phyloP scores from a whole-genome alignment of 2,888 invertebrate genomes.

The Villa cingulata region DNA sequence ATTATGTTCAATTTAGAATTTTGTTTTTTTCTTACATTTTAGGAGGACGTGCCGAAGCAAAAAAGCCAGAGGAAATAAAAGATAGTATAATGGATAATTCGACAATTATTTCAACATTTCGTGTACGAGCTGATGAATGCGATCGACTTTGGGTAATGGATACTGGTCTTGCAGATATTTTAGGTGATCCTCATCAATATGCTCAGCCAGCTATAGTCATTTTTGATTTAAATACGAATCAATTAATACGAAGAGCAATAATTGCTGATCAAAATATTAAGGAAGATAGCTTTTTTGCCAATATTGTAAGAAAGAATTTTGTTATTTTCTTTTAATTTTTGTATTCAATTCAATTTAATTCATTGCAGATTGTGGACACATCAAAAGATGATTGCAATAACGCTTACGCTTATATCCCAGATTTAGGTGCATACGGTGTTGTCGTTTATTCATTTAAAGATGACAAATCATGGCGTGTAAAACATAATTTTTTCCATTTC shows the following conservation, averaged over 20 bases:
- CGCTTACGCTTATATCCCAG: constrained; percentile 65
- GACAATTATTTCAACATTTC: constrained; percentile 57
- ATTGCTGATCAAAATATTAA: constrained; percentile 55
- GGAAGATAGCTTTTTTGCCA: constrained; percentile 66
- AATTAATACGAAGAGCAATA: constrained; percentile 51
- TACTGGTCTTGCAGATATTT: constrained; percentile 61
- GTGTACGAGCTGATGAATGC: constrained; percentile 58
- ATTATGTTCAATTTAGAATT: no score
- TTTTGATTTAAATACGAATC: constrained; percentile 62
- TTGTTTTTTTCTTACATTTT: no score
- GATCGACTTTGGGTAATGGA: constrained; percentile 75
- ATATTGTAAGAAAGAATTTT: constrained; percentile 42
- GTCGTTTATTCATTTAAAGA: constrained; percentile 63
- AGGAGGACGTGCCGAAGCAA: constrained; percentile 28
- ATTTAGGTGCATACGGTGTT: constrained; percentile 59
- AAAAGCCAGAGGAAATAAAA: constrained; percentile 33
- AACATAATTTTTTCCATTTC: constrained; percentile 73
- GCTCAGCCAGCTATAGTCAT: constrained; percentile 51
- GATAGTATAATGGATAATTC: constrained; percentile 41
- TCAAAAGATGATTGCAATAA: constrained; percentile 55
- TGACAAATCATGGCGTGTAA: constrained; percentile 63
- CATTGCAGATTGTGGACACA: constrained; percentile 52
- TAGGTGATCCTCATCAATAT: constrained; percentile 49
- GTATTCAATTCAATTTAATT: background rate
- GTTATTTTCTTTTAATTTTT: background rate